Evolutionary conservation across 2,888 invertebrate genomes (phyloP), one percentile per base, ranked within the genome.

Genomic region (Temnothorax rugatulus): DNA sequence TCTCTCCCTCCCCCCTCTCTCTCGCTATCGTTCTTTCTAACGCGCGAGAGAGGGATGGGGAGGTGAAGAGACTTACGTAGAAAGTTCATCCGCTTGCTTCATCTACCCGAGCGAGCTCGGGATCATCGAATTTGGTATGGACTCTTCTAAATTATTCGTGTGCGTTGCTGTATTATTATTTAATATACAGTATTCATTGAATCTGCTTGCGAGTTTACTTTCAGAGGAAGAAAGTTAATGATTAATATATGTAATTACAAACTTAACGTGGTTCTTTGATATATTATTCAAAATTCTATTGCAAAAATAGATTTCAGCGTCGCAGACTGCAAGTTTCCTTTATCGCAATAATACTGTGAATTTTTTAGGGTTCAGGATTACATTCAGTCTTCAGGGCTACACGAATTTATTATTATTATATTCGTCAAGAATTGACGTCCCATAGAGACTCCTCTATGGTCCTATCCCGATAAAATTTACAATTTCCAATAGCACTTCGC

Each of bases 401-500:
- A 41, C 0, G 9, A 18, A 54, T 77, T 63, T 66, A 76, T 76
- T 79, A 47, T 79, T 79, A 47, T 79, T 79, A 77, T n/a, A 69
- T 79, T 7, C 34, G 11, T 79, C 59, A 59, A 18, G 47, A 79
- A 71, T 79, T 34, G 59, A 59, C 47, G 15, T 79, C 47, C 44
- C 47, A 34, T 3, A 47, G 71, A 59, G 21, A 21, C 8, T 47
- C 13, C 18, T 59, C 13, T 18, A 44, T 13, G 47, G 47, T 73
- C 59, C 25, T 50, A 47, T 79, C 5, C 9, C 38, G 71, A 38
- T 34, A 61, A 59, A 73, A 81, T 81, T 81, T 81, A 73, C 59
- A 73, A 79, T 71, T 79, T 79, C 59, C 79, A 71, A 79, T 79
- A 47, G 73, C 47, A 50, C 73, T 71, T 79, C 13, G 57, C 47